A percentile compares a stretch with the other conserved stretches of the same genome.
Conservation (phyloP, 2,888 invertebrate genomes). For the Amorpha juglandis region DNA sequence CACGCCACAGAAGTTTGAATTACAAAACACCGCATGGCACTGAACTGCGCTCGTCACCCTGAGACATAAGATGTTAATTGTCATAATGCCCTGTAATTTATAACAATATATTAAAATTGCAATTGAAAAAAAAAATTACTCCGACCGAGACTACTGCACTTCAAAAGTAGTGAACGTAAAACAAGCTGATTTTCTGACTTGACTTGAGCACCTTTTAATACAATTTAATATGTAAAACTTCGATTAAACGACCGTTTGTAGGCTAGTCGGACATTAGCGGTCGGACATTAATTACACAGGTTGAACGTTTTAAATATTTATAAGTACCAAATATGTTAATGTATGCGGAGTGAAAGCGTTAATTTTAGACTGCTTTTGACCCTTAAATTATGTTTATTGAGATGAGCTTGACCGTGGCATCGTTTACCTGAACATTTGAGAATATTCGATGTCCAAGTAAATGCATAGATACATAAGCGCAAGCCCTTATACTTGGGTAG, state of each 20-base stretch:
- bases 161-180: not conserved
- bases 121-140: not conserved
- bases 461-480: not conserved
- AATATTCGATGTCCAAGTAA: not conserved
- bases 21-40: too few species aligned
- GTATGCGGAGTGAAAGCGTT: slow-evolving; percentile 76
- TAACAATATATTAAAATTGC: not conserved
- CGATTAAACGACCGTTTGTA: slow-evolving; percentile 4
- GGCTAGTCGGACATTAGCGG: not conserved
- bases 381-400: slow-evolving; percentile 17
- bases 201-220: slow-evolving; percentile 9
- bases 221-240: slow-evolving; percentile 12
- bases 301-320: slow-evolving; percentile 48
- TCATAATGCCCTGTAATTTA: too few species aligned
- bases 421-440: not conserved
- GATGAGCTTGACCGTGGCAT: slow-evolving; percentile 1
- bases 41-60: too few species aligned
- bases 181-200: not conserved
- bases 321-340: slow-evolving; percentile 61
- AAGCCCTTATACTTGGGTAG: too few species aligned
- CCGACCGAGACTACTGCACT: not conserved
- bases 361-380: slow-evolving; percentile 45
- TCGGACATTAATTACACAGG: slow-evolving; percentile 19
- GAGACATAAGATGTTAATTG: too few species aligned
- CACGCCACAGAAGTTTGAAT: too few species aligned